phyloP scores from a whole-genome alignment of 2,797 vertebrate species.

The Antrozous pallidus region DNA sequence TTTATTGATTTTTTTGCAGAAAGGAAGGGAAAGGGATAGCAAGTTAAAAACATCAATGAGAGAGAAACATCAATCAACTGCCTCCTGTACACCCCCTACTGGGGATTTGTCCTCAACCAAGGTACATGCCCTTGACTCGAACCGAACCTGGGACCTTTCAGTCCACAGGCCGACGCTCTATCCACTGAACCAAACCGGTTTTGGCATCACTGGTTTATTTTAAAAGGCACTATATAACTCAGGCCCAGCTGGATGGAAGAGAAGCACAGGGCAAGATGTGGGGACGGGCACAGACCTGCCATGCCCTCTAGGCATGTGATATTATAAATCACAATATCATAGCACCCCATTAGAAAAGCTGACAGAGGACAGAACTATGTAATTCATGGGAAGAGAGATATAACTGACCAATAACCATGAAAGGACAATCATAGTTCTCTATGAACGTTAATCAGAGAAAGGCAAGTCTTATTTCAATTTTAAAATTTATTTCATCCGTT shows the following conservation, averaged over 20 bases:
- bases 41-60: too few relatives aligned
- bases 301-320: background rate
- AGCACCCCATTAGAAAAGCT: background rate
- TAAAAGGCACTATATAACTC: background rate
- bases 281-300: background rate
- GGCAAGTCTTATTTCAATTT: background rate
- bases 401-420: background rate
- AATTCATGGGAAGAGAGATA: background rate
- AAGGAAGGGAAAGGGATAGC: too few relatives aligned
- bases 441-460: background rate
- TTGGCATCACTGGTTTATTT: background rate
- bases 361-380: background rate
- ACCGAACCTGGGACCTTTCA: too few relatives aligned
- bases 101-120: too few relatives aligned
- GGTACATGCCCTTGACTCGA: too few relatives aligned
- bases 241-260: background rate
- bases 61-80: too few relatives aligned
- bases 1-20: too few relatives aligned
- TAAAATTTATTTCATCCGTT: background rate
- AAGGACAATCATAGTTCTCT: background rate
- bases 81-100: too few relatives aligned
- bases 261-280: background rate
- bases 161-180: too few relatives aligned
- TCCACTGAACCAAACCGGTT: too few relatives aligned
- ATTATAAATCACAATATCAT: background rate